phyloP scores from a whole-genome alignment of 2,113 vertebrate genomes.

The Fregata magnificens region DNA sequence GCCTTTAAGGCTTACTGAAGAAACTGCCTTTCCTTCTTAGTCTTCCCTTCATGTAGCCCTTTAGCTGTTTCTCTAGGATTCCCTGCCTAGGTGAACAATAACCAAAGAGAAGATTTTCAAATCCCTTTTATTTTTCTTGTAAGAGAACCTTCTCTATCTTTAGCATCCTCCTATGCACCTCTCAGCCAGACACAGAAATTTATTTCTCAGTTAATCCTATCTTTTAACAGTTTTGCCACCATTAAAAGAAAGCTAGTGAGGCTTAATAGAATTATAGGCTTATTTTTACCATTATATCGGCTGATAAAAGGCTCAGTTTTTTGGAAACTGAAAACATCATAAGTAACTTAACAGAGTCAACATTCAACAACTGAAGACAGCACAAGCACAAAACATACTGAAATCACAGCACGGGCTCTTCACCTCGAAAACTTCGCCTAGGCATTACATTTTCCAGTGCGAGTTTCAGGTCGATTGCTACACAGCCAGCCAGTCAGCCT shows the following conservation, averaged over 20 bases:
- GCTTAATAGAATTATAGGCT: slow-evolving; percentile 50
- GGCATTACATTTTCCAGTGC: not conserved
- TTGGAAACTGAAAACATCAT: slow-evolving; percentile 10
- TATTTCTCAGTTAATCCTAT: slow-evolving; percentile 46
- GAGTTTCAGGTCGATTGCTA: not conserved
- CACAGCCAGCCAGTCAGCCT: not conserved
- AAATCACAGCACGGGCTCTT: not conserved
- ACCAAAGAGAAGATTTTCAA: slow-evolving; percentile 31
- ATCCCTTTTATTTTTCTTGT: slow-evolving; percentile 7
- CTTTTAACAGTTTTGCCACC: not conserved
- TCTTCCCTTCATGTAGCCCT: not conserved
- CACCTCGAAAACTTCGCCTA: not conserved
- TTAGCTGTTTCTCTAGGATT: slow-evolving; percentile 11
- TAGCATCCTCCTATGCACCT: slow-evolving; percentile 60
- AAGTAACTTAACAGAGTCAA: slow-evolving; percentile 45
- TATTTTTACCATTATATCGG: slow-evolving; percentile 25
- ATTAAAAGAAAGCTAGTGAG: not conserved
- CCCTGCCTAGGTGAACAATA: not conserved
- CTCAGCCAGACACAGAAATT: slow-evolving; percentile 30
- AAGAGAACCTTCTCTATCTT: slow-evolving; percentile 51
- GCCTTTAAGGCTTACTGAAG: not conserved
- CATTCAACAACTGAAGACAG: slow-evolving; percentile 38
- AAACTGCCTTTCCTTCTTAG: not conserved
- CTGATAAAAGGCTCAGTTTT: slow-evolving; percentile 48
- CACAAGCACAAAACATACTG: not conserved